Conservation (phyloP, 2,113 vertebrate genomes). For the Cranoglanis bouderius region DNA sequence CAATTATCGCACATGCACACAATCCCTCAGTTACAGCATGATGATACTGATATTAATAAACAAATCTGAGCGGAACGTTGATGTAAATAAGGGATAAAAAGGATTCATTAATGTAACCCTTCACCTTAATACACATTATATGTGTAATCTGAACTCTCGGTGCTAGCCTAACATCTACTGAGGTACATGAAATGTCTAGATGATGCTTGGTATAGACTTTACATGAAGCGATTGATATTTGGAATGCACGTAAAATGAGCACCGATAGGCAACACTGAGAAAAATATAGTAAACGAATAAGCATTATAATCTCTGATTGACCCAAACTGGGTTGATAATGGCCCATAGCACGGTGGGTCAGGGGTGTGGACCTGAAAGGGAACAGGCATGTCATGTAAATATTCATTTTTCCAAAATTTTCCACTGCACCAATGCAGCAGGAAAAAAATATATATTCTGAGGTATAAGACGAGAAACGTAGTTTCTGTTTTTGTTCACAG, state of each 20-base stretch:
- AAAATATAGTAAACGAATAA: neutral
- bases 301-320: neutral
- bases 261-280: neutral
- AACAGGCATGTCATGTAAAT: neutral
- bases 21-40: neutral
- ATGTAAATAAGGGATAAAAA: neutral
- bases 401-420: neutral
- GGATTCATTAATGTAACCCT: neutral
- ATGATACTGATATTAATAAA: neutral
- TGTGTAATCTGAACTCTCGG: neutral
- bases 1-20: neutral
- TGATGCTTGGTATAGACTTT: constrained; percentile 12
- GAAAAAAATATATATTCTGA: neutral
- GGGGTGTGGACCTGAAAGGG: neutral
- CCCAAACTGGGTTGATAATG: neutral
- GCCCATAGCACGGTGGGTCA: neutral
- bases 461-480: neutral
- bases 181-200: constrained; percentile 8
- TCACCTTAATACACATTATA: neutral
- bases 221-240: neutral
- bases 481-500: neutral
- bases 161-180: constrained; percentile 5
- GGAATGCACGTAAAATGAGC: neutral
- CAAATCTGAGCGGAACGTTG: neutral
- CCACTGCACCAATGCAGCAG: no score